Evolutionary conservation across 2,888 invertebrate genomes (phyloP).

Genomic region (Apotomis turbidana): DNA sequence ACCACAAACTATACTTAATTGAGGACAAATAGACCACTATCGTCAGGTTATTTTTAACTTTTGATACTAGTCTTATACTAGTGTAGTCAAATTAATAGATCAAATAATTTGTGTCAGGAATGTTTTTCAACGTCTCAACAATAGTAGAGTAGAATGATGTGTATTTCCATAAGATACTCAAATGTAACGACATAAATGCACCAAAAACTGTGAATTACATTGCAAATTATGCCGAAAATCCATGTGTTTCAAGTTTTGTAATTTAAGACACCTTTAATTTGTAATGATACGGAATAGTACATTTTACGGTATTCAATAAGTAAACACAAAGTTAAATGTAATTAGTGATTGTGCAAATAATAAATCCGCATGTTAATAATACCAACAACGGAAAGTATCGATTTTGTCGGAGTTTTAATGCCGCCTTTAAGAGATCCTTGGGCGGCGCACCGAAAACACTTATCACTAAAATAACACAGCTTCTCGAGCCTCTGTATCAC

Average conservation of each 20-base stretch:
- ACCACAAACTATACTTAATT: background rate
- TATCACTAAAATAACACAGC: conserved; percentile 33
- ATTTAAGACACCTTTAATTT: background rate
- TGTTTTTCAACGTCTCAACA: background rate
- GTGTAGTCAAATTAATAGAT: background rate
- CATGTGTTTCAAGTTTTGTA: background rate
- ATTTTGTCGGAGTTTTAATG: conserved; percentile 24
- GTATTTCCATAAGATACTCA: too few relatives aligned
- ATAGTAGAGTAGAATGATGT: background rate
- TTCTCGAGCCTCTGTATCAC: conserved; percentile 15
- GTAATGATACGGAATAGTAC: background rate
- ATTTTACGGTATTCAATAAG: background rate
- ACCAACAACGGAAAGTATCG: conserved; percentile 34
- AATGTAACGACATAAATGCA: background rate
- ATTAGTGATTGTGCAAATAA: background rate
- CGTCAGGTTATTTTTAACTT: conserved; percentile 14
- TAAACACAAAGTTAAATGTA: background rate
- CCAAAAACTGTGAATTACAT: background rate
- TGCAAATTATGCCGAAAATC: conserved; percentile 15
- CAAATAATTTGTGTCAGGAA: background rate
- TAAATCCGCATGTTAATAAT: conserved; percentile 16
- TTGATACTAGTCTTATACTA: background rate
- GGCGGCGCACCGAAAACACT: conserved; percentile 33
- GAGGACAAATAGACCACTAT: background rate
- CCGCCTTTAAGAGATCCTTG: conserved; percentile 28